A percentile compares a stretch with the other conserved stretches of the same genome.
Evolutionary conservation across 2,797 vertebrate genomes (phyloP).

Genomic region (Tragelaphus oryx): DNA sequence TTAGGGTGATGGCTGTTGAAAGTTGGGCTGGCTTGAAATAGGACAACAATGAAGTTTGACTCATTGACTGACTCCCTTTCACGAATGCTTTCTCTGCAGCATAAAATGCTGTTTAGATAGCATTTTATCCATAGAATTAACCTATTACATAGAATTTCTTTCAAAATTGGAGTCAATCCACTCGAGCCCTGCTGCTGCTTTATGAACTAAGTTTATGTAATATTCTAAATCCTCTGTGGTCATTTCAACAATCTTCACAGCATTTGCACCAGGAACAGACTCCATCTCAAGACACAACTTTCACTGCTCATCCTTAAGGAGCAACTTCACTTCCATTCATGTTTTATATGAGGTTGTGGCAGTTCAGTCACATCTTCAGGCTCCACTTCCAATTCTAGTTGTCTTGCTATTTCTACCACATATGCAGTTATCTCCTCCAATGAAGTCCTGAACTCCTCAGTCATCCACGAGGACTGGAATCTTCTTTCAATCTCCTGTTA

Average conservation of each 20-base stretch:
- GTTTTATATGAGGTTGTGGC: neutral
- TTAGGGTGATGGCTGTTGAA: neutral
- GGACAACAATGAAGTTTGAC: neutral
- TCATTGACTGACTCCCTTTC: neutral
- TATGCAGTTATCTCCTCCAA: neutral
- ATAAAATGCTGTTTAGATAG: neutral
- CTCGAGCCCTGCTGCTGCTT: neutral
- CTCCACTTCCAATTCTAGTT: neutral
- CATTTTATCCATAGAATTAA: neutral
- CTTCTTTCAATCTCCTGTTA: neutral
- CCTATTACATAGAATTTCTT: neutral
- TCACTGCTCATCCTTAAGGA: neutral
- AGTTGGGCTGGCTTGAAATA: neutral
- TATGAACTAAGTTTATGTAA: neutral
- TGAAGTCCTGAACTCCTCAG: neutral
- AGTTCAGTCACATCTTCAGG: neutral
- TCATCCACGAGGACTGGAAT: neutral
- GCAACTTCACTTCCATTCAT: neutral
- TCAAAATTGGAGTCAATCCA: neutral
- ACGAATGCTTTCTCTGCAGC: neutral
- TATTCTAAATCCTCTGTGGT: neutral
- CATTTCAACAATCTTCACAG: neutral
- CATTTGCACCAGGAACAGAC: neutral
- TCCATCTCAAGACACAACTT: neutral
- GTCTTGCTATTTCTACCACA: neutral